Conservation (phyloP, 2,113 vertebrate species). For the Mirounga angustirostris region DNA sequence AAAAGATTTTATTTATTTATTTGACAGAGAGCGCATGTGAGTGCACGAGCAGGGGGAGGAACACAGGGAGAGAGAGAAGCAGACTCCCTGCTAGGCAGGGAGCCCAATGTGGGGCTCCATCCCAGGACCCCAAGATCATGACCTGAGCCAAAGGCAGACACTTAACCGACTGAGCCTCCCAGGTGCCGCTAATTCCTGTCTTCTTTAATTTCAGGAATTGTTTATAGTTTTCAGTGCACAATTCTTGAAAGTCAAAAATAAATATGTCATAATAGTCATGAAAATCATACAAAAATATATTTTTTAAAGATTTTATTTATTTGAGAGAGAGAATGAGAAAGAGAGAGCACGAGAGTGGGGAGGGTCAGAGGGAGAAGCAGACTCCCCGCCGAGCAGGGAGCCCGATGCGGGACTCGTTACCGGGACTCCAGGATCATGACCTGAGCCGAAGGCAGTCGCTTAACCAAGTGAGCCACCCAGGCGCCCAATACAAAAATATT, state of each 20-base stretch:
- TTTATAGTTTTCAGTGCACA: background rate
- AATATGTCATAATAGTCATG: background rate
- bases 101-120: background rate
- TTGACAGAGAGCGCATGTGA: too few relatives aligned
- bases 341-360: too few relatives aligned
- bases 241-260: background rate
- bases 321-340: too few relatives aligned
- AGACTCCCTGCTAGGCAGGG: background rate
- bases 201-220: background rate
- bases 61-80: background rate
- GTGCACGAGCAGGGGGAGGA: background rate
- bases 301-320: too few relatives aligned
- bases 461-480: too few relatives aligned
- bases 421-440: too few relatives aligned
- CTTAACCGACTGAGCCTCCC: background rate
- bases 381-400: too few relatives aligned
- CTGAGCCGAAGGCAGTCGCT: too few relatives aligned
- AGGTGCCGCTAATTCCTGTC: background rate
- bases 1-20: too few relatives aligned
- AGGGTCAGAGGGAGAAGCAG: too few relatives aligned
- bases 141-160: background rate
- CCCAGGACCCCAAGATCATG: background rate
- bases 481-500: background rate
- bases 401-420: too few relatives aligned
- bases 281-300: background rate